These are phyloP conservation scores for Pararge aegeria DNA, from an alignment of 1,140 invertebrate species.

Conservation along the genomic window DNA sequence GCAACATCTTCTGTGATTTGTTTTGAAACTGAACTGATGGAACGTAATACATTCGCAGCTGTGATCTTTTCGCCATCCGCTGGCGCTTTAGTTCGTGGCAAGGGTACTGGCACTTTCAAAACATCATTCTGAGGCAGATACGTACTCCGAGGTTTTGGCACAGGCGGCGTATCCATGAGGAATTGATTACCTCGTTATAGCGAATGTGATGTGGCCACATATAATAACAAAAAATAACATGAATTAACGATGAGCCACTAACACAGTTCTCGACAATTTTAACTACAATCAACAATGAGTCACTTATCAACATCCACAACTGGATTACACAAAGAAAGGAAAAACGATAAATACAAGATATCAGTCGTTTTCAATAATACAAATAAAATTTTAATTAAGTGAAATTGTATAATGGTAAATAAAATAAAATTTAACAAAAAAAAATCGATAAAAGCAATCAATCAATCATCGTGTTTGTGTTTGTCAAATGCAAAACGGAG, in stretches of 20 bases:
- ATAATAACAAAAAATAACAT: neutral
- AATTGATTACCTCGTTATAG: constrained; percentile 1
- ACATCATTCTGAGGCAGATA: constrained; percentile 43
- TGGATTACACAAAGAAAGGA: no score
- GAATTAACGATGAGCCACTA: neutral
- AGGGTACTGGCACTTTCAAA: constrained; percentile 48
- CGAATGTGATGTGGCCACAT: neutral
- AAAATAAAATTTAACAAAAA: no score
- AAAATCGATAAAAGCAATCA: no score
- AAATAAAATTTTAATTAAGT: no score
- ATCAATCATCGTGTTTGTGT: no score
- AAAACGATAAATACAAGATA: no score
- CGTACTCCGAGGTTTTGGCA: constrained; percentile 57
- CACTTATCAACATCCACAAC: neutral
- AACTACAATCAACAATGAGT: neutral
- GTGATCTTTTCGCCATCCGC: constrained; percentile 45
- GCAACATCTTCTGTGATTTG: constrained; percentile 68
- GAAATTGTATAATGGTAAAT: no score
- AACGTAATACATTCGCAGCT: constrained; percentile 57
- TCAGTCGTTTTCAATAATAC: no score
- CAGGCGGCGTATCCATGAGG: constrained; percentile 63
- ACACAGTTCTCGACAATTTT: neutral
- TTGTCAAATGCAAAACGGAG: no score
- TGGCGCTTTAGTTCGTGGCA: constrained; percentile 58
- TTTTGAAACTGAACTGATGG: constrained; percentile 61